Base-by-base conservation (phyloP, 2,888 invertebrate genomes). In the Trichopria drosophilae region DNA sequence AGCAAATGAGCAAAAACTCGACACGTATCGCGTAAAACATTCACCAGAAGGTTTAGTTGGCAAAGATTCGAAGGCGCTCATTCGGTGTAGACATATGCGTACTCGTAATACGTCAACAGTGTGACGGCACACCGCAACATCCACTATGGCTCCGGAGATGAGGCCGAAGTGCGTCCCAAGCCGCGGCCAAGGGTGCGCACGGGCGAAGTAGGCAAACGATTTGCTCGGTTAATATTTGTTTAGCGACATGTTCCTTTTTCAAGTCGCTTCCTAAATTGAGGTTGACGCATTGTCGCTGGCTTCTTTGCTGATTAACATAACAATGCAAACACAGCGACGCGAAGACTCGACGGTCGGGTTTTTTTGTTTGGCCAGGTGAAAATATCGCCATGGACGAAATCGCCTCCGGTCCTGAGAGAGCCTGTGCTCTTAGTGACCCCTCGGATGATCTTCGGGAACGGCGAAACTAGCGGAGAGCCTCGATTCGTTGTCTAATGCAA, bases 361-460 rank as follows among this genome's bases (percentile, higher is more conserved):
- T 62, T 62, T 60, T 60, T 74, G 68, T 74, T 74, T 75, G 71
- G 66, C 66, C 73, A 75, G 73, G 72, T 73, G 73, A 72, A 73
- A 72, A 73, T 66, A 68, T 59, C 63, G 62, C 62, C 62, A 53
- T 61, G 61, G 56, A 57, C 57, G 53, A 42, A n/a, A n/a, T n/a
- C n/a, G n/a, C n/a, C n/a, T n/a, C n/a, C n/a, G n/a, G n/a, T n/a
- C n/a, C n/a, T n/a, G n/a, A n/a, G n/a, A n/a, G n/a, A n/a, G n/a
- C n/a, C n/a, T n/a, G n/a, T n/a, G n/a, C n/a, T n/a, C n/a, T n/a
- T n/a, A n/a, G n/a, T n/a, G n/a, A n/a, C n/a, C n/a, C n/a, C n/a
- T n/a, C n/a, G n/a, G n/a, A n/a, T n/a, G n/a, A n/a, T n/a, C n/a
- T n/a, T n/a, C n/a, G n/a, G n/a, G n/a, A n/a, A n/a, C n/a, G n/a